Evolutionary conservation across 2,113 vertebrate genomes (phyloP), one percentile per base, ranked within the genome.

Genomic region (Sardina pilchardus): DNA sequence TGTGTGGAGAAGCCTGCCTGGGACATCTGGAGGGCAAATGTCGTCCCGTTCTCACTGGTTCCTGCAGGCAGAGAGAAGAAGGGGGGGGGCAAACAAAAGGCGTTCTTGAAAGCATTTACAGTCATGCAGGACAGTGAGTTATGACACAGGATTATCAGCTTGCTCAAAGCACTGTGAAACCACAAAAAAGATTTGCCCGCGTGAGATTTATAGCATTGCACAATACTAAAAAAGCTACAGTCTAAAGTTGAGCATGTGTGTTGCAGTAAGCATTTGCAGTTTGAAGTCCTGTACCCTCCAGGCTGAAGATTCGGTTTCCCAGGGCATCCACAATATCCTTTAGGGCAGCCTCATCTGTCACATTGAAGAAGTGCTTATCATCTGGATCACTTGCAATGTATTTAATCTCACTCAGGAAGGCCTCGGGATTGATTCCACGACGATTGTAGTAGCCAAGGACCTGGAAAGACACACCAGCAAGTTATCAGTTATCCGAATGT

Each of bases 1-100:
- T 99, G 97, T 0, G 97, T 97, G 83, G 98, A 99, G 90, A 99
- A 99, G 42, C 98, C 98, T 0, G 98, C 98, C 92, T 99, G 98
- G 16, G 98, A 99, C 98, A 99, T 99, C 91, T 99, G 98, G 84
- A 99, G 92, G 2, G 96, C 96, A 12, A 99, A 99, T 81, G 97
- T 96, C 71, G 96, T 97, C 86, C 98, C 98, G 0, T 97, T 97
- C 93, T 96, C 97, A 92, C 95, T 98, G 85, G 97, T 98, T 89
- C 98, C 98, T 99, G 85, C 39, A 71, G 88, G 82, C 81, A 71
- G 26, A 87, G 83, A 39, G 84, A 7, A 47, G 71, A 53, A 83
- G 56, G 39, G 39, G 71, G 71, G 85, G 56, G 39, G 39, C 39
- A 42, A 86, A 75, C 81, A 59, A 85, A 17, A 24, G 42, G 45